Evolutionary conservation across 2,888 invertebrate species (phyloP), one percentile per base, ranked within the genome.

Genomic region (Trichopoda pennipes): DNA sequence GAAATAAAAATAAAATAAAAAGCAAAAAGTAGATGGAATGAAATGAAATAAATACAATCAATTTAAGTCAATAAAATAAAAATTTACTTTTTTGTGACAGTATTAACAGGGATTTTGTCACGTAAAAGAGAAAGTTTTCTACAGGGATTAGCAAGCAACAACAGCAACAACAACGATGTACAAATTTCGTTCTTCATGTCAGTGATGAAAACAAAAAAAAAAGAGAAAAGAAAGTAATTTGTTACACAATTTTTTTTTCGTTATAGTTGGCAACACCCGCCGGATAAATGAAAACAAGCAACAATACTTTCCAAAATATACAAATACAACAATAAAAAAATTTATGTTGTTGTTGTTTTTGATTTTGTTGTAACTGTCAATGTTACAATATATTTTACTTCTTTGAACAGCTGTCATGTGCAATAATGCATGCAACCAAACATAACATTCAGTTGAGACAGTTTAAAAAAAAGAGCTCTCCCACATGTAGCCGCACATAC

Each of bases 51-150:
- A 21, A 38, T 28, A 58, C 44, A 47, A 70, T 60, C 51, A 80
- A 61, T 80, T 83, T 76, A 83, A 58, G 47, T 55, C 70, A 74
- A 81, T 78, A 81, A 76, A 77, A 84, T 68, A 77, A 85, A 81
- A 85, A 49, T 81, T 68, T 51, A 47, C 10, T 17, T 56, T 47
- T 56, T 42, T 85, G 84, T 84, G 12, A n/a, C n/a, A 38, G 10
- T 85, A 44, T 53, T 12, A 14, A 84, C 84, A 47, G 35, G 47
- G 35, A 47, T 73, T 58, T 58, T 49, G 53, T 47, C 56, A 64
- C 49, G 58, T 53, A 21, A 66, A 78, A 72, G 78, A 78, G 72
- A 78, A 78, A 78, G 72, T 72, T 78, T 78, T 58, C 64, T 78
- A 35, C 32, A 64, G 56, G 56, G 51, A 78, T 72, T 72, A 68